phyloP scores from a whole-genome alignment of 2,113 vertebrate genomes.

The Poicephalus gulielmi region DNA sequence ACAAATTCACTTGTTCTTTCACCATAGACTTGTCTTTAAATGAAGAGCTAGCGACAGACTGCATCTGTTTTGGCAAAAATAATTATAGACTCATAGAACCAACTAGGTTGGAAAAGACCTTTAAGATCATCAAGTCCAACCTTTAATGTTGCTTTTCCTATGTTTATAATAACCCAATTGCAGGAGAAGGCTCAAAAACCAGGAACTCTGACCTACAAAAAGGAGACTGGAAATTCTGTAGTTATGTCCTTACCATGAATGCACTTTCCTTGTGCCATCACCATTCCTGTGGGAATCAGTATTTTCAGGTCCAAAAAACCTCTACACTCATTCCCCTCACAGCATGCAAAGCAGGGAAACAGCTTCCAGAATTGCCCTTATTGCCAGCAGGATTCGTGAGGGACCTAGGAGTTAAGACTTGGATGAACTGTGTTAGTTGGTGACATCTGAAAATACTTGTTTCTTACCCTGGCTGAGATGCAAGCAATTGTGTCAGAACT shows the following conservation, averaged over 20 bases:
- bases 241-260: background rate
- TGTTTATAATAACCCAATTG: background rate
- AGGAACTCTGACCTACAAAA: background rate
- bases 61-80: background rate
- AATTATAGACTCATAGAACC: background rate
- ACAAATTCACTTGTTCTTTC: background rate
- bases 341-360: background rate
- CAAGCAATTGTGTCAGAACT: background rate
- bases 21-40: background rate
- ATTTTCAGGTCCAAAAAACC: background rate
- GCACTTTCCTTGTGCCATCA: background rate
- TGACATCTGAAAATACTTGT: background rate
- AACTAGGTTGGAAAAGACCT: background rate
- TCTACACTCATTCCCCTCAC: background rate
- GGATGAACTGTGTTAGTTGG: background rate
- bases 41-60: background rate
- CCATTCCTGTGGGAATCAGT: background rate
- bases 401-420: background rate
- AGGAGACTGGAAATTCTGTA: background rate
- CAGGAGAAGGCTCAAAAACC: rapidly evolving
- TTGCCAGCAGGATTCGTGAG: background rate
- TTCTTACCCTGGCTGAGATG: background rate
- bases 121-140: background rate
- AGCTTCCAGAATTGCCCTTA: background rate
- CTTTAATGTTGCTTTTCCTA: background rate